phyloP scores from a whole-genome alignment of 2,797 vertebrate genomes.

The Acanthopagrus latus region DNA sequence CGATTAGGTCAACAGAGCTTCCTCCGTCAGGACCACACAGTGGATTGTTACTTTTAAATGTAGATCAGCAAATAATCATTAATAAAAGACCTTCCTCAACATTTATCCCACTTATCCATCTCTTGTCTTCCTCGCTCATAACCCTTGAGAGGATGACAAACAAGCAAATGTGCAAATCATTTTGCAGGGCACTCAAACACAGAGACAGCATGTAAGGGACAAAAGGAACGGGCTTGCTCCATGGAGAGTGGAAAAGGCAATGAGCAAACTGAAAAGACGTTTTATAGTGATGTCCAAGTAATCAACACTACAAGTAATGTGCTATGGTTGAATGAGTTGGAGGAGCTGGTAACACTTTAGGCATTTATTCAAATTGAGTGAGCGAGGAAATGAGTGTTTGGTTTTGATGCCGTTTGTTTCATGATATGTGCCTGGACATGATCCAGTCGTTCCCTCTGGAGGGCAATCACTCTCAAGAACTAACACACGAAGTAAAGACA shows the following conservation, averaged over 20 bases:
- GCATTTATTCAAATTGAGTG: background rate
- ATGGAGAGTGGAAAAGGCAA: slow-evolving; percentile 33
- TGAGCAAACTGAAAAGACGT: slow-evolving; percentile 25
- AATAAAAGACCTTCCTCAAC: background rate
- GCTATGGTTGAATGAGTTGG: background rate
- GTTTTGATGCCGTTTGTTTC: slow-evolving; percentile 29
- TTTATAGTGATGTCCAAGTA: slow-evolving; percentile 6
- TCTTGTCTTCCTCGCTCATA: slow-evolving; percentile 24
- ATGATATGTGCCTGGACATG: background rate
- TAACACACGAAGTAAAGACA: slow-evolving; percentile 17
- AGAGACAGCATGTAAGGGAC: slow-evolving; percentile 31
- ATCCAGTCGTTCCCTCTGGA: slow-evolving; percentile 1
- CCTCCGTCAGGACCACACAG: slow-evolving; percentile 21
- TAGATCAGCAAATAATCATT: slow-evolving; percentile 29
- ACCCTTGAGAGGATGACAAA: slow-evolving; percentile 35
- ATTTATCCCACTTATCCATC: slow-evolving; percentile 14
- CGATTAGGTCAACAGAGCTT: slow-evolving; percentile 7
- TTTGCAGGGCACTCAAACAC: slow-evolving; percentile 39
- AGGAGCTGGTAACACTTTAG: slow-evolving; percentile 2
- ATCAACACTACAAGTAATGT: slow-evolving; percentile 2
- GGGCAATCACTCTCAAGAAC: background rate
- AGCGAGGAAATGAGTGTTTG: background rate
- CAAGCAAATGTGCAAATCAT: slow-evolving; percentile 33
- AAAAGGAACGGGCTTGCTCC: slow-evolving; percentile 21
- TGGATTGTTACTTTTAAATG: no score